Conservation (phyloP, 1,140 invertebrate genomes). For the Mizuhopecten yessoensis region DNA sequence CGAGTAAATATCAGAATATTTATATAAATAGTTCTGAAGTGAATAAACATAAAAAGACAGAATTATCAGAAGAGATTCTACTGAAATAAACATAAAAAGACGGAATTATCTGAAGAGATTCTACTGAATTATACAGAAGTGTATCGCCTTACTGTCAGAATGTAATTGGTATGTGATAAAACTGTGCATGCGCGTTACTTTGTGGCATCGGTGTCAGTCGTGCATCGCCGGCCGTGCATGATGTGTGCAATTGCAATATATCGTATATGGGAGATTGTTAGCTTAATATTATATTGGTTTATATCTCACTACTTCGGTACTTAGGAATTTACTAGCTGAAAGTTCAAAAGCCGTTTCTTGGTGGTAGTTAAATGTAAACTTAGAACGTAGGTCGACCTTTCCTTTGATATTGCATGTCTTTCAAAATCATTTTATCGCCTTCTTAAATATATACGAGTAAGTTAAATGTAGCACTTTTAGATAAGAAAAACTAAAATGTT, state of each 20-base stretch:
- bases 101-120: background rate
- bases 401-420: too few species aligned
- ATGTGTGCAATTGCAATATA: background rate
- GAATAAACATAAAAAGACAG: background rate
- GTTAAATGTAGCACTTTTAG: too few species aligned
- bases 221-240: background rate
- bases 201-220: background rate
- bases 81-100: background rate
- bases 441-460: too few species aligned
- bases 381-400: too few species aligned
- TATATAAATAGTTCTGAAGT: slow-evolving; percentile 15
- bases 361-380: too few species aligned
- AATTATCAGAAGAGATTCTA: background rate
- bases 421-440: too few species aligned
- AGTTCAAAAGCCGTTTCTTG: too few species aligned
- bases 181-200: background rate
- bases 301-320: background rate
- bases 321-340: too few species aligned
- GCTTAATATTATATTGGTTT: background rate
- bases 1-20: background rate
- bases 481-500: too few species aligned
- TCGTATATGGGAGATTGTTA: background rate
- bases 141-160: background rate
- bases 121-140: background rate
- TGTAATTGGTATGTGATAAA: slow-evolving; percentile 3